These are phyloP conservation scores for Fragum sueziense DNA, from an alignment of 2,888 invertebrate genomes.

Conservation along the genomic window DNA sequence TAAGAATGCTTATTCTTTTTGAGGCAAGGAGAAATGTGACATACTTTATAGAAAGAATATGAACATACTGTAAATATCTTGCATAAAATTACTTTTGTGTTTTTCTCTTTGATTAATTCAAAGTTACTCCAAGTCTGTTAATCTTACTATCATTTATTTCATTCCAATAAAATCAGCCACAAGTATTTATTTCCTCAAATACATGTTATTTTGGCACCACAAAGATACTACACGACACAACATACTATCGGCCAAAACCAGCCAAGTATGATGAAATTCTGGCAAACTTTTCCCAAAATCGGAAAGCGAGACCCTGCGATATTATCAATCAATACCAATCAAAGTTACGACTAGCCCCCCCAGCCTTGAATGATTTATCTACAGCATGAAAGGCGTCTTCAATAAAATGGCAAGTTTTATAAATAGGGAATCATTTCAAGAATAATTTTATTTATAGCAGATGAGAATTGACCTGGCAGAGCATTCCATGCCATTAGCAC, in stretches of 20 bases:
- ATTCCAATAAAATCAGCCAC: not conserved
- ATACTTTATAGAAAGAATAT: no score
- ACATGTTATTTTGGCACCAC: conserved; percentile 5
- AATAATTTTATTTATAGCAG: no score
- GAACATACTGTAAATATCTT: no score
- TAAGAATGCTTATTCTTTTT: no score
- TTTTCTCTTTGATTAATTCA: no score
- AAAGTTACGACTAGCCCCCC: not conserved
- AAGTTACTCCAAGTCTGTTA: no score
- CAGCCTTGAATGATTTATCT: not conserved
- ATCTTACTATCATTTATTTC: not conserved
- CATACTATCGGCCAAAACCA: not conserved
- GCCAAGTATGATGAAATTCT: conserved; percentile 16
- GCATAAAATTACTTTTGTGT: no score
- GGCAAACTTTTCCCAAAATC: conserved; percentile 1
- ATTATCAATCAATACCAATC: conserved; percentile 9
- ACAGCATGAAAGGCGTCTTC: not conserved
- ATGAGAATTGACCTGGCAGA: no score
- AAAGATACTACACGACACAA: no score
- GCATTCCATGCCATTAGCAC: no score
- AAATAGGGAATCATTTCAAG: not conserved
- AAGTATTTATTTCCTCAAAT: not conserved
- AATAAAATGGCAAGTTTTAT: not conserved
- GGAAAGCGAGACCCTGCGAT: not conserved
- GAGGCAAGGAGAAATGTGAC: no score